Evolutionary conservation across 2,888 invertebrate genomes (phyloP).

Genomic region (Rhingia campestris): DNA sequence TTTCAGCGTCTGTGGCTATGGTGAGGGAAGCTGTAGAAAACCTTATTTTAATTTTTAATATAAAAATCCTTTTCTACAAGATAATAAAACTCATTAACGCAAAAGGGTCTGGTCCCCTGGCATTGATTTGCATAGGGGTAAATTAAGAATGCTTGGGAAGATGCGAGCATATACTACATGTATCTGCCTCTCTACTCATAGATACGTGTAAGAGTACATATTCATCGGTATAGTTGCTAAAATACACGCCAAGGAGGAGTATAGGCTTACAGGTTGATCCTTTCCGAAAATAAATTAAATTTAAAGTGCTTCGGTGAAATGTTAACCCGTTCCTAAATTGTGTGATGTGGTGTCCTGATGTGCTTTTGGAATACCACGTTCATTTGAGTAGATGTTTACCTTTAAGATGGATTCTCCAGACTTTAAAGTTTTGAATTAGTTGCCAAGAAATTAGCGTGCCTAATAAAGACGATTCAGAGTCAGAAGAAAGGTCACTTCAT

Average conservation of each 20-base stretch:
- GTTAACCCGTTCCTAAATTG: slow-evolving; percentile 6
- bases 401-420: too few relatives aligned
- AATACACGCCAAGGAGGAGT: slow-evolving; percentile 23
- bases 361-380: too few relatives aligned
- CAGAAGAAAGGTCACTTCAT: too few relatives aligned
- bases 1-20: slow-evolving; percentile 8
- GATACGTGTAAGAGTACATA: slow-evolving; percentile 7
- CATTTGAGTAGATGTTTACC: too few relatives aligned
- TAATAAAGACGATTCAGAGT: too few relatives aligned
- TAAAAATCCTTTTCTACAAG: slow-evolving; percentile 74
- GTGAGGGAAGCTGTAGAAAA: slow-evolving; percentile 48
- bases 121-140: slow-evolving; percentile 75
- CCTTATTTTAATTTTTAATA: slow-evolving; percentile 75
- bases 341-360: slow-evolving; percentile 15
- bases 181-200: not conserved
- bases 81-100: slow-evolving; percentile 75
- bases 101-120: slow-evolving; percentile 74
- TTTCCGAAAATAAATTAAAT: slow-evolving; percentile 67
- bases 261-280: slow-evolving; percentile 55
- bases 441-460: too few relatives aligned
- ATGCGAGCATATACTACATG: slow-evolving; percentile 33
- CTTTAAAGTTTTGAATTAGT: too few relatives aligned
- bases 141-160: slow-evolving; percentile 71
- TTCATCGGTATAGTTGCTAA: slow-evolving; percentile 29
- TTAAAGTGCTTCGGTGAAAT: slow-evolving; percentile 68